Evolutionary conservation across 1,140 invertebrate species (phyloP), one percentile per base, ranked within the genome.

Genomic region (Pseudomyrmex cubaensis): DNA sequence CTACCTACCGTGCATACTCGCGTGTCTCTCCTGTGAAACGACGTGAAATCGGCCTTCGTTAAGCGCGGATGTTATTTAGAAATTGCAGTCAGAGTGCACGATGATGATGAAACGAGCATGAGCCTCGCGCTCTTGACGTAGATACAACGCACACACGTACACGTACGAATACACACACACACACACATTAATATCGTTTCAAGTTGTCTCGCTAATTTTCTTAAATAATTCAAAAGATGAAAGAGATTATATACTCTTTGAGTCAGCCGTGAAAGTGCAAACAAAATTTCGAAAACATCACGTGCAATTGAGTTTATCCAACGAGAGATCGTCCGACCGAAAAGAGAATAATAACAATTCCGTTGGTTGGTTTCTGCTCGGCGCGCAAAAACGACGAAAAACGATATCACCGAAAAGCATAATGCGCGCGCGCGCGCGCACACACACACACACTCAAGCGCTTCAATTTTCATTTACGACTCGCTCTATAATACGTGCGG

Each of bases 381-480:
- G 35, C 20, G 57, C 10, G 20, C 25, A 15, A 63, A 13, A 22
- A 72, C 52, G 22, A 4, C 25, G 17, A 22, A n/a, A 5, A 20
- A 46, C 17, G 13, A 35, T 35, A 44, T 20, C 17, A 12, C 1
- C 25, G 13, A 17, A 48, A 75, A n/a, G 62, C 74, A 50, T 17
- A 50, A 22, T 67, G 54, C 25, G 25, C 25, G 25, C 22, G 22
- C 22, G 22, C 22, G 22, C 25, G 2, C 25, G 2, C 25, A 0
- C 25, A 3, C 25, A 25, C 25, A 0, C 25, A 0, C 25, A 3
- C 25, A 25, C 13, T 15, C 56, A 66, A 76, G 17, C 20, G 69
- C 44, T 54, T 61, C 46, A 78, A 78, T 78, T 69, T 78, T 69
- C 57, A 67, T 77, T 77, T 77, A 78, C 20, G 75, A 77, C 74